Base-by-base conservation (phyloP, 1,140 invertebrate species). In the Vollenhovia emeryi region DNA sequence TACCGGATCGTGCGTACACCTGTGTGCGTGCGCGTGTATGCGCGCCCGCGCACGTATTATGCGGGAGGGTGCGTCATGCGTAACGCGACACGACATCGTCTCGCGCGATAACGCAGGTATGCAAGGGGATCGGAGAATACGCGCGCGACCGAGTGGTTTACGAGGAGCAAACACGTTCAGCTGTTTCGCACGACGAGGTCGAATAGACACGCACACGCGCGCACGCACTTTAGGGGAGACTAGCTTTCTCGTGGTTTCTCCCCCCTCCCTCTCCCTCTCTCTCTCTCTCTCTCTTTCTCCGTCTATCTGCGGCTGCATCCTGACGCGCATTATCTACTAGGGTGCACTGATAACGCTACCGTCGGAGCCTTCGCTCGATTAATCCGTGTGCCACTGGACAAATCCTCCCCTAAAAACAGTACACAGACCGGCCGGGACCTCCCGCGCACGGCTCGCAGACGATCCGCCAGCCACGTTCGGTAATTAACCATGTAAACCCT, bases 81-180 rank as follows among this genome's bases (percentile, higher is more conserved):
- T 59, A 60, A 71, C 45, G 50, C 79, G 73, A 76, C 55, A 43
- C 27, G 74, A 66, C 75, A 43, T 45, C 62, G 55, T 88, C 86
- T 85, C 48, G 78, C 57, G 71, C 68, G 74, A 85, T 85, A 80
- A 79, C 85, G 57, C 71, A 85, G 88, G 78, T 75, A 89, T 84
- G 88, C 84, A 83, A 64, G 71, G 21, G 50, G 69, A 48, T 33
- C 43, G 60, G 52, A 33, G 33, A 82, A 86, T 50, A 79, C 74
- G 79, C 85, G 87, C 68, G 87, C 83, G 74, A 89, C 87, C 45
- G 79, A 75, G 79, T 90, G 43, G 87, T 90, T 90, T 90, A 90
- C 87, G 88, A 90, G 88, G 79, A 89, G 88, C 88, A 89, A 89
- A 90, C 87, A 90, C 87, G 88, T 80, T 80, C 85, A 80, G 69